Percentiles rank a stretch among this genome's conserved stretches.
These are phyloP conservation scores for Maniola hyperantus DNA, from an alignment of 2,888 invertebrate genomes.

Conservation along the genomic window DNA sequence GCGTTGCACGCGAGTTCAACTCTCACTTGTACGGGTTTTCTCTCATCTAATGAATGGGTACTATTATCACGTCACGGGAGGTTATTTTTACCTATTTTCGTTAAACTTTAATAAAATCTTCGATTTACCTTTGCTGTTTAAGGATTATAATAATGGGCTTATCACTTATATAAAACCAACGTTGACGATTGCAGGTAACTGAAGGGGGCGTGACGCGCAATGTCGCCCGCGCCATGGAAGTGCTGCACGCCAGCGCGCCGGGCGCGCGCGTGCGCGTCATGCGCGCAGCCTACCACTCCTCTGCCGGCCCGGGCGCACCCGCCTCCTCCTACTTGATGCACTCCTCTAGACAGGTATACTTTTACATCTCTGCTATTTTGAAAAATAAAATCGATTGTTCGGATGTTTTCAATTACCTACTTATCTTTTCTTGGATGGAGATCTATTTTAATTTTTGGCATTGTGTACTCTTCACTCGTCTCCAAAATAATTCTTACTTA, in stretches of 20 bases:
- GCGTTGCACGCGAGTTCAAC: too few relatives aligned
- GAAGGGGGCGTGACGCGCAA: conserved; percentile 78
- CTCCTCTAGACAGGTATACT: conserved; percentile 69
- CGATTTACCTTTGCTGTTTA: too few relatives aligned
- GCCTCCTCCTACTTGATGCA: conserved; percentile 73
- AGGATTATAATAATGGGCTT: too few relatives aligned
- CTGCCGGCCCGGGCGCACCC: conserved; percentile 68
- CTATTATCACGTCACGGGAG: too few relatives aligned
- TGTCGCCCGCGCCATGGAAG: conserved; percentile 84
- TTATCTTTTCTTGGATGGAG: neutral
- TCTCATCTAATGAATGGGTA: too few relatives aligned
- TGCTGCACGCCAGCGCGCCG: conserved; percentile 86
- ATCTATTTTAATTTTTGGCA: neutral
- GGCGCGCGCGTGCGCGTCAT: conserved; percentile 87
- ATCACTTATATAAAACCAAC: too few relatives aligned
- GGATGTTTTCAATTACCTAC: neutral
- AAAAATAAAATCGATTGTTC: neutral
- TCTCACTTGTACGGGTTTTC: too few relatives aligned
- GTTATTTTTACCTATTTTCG: too few relatives aligned
- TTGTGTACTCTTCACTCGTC: too few relatives aligned
- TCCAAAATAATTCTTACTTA: too few relatives aligned
- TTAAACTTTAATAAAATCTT: too few relatives aligned
- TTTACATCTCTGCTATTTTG: neutral
- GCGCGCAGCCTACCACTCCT: conserved; percentile 82
- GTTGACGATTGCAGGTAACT: conserved; percentile 58